A percentile compares a stretch with the other conserved stretches of the same genome.
Conservation (phyloP, 2,888 invertebrate genomes). For the Oasisia sp. region DNA sequence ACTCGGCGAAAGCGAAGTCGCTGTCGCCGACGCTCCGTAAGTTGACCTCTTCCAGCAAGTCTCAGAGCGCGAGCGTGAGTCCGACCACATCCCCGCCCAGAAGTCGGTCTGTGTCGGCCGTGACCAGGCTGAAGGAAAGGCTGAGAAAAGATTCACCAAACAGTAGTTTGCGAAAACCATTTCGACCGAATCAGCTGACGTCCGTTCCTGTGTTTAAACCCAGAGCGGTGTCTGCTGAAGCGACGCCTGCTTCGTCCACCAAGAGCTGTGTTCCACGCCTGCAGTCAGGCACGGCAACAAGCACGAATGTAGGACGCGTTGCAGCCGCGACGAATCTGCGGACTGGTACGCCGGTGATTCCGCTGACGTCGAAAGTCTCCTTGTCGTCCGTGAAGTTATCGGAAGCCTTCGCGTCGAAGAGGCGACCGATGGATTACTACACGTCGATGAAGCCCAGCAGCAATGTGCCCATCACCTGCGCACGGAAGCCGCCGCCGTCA, state of each 20-base stretch:
- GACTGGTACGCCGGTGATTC: neutral
- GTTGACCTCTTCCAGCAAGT: neutral
- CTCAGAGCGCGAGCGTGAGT: neutral
- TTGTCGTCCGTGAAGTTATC: neutral
- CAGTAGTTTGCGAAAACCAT: neutral
- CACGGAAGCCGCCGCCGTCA: neutral
- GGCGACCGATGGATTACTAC: neutral
- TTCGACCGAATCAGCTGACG: neutral
- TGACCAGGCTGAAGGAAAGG: neutral
- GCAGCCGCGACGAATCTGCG: neutral
- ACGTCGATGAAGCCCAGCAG: neutral
- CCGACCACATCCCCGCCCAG: neutral
- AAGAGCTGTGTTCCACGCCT: neutral
- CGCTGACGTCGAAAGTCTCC: neutral
- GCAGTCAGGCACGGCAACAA: neutral
- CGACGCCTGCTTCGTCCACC: neutral
- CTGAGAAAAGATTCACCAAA: neutral
- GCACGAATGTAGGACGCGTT: neutral
- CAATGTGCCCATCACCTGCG: neutral
- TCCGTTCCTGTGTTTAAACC: neutral
- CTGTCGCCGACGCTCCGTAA: neutral
- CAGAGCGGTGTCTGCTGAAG: neutral
- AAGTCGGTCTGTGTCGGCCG: neutral
- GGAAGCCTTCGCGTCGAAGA: neutral
- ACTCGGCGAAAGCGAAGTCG: neutral